A percentile compares a stretch with the other conserved stretches of the same genome.
These are phyloP conservation scores for Yponomeuta malinellus DNA, from an alignment of 2,888 invertebrate species.

Conservation along the genomic window DNA sequence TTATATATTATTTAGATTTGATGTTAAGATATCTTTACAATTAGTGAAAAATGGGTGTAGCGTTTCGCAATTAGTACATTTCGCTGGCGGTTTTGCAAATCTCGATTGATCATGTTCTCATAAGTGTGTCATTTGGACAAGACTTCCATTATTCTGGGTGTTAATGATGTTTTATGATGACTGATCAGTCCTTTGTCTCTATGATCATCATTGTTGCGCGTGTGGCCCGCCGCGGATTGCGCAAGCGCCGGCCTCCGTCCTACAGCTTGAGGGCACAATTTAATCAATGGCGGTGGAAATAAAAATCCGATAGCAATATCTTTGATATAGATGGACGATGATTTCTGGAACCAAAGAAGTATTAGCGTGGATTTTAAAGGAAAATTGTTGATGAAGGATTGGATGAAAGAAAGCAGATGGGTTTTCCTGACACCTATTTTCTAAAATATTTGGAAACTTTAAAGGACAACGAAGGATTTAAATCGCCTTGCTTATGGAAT, in stretches of 20 bases:
- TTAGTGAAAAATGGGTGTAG: not conserved
- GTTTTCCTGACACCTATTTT: not conserved
- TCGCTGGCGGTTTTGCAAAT: not conserved
- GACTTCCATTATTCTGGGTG: not conserved
- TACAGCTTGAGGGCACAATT: slow-evolving; percentile 27
- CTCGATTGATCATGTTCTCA: not conserved
- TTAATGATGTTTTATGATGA: not conserved
- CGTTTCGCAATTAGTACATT: not conserved
- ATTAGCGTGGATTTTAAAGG: not conserved
- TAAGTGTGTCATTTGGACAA: not conserved
- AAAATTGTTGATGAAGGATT: not conserved
- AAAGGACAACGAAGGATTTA: not conserved
- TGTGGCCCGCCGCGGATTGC: not conserved
- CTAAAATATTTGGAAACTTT: not conserved
- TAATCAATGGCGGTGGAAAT: slow-evolving; percentile 29
- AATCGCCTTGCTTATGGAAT: not conserved
- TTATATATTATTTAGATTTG: not conserved
- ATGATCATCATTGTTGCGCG: slow-evolving; percentile 10
- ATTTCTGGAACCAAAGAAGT: slow-evolving; percentile 3
- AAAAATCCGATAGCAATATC: slow-evolving; percentile 20
- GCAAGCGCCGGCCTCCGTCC: slow-evolving; percentile 28
- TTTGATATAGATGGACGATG: not conserved
- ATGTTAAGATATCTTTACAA: not conserved
- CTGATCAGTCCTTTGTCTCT: slow-evolving; percentile 8
- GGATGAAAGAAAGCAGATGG: no score